phyloP scores from a whole-genome alignment of 1,140 invertebrate species.

The Eumaeus atala region DNA sequence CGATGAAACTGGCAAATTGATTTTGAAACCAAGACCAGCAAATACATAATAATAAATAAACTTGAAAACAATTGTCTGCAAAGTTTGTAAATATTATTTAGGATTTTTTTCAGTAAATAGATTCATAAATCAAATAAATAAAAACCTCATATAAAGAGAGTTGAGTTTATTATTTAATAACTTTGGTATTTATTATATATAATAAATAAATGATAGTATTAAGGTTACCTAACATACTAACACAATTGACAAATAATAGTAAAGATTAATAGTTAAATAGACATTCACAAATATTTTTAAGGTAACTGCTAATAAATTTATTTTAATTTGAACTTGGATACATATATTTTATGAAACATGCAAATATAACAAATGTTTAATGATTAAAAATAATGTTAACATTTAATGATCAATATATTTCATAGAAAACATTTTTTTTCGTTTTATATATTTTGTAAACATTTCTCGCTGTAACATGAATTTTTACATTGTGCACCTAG shows the following conservation, averaged over 20 bases:
- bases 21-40: slow-evolving; percentile 86
- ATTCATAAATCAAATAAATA: slow-evolving; percentile 33
- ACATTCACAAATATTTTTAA: slow-evolving; percentile 16
- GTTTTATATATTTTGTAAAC: too few relatives aligned
- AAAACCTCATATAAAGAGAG: slow-evolving; percentile 54
- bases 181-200: slow-evolving; percentile 72
- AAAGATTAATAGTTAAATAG: slow-evolving; percentile 27
- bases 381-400: too few relatives aligned
- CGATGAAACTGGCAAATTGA: slow-evolving; percentile 95
- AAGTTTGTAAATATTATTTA: slow-evolving; percentile 41
- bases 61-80: background rate
- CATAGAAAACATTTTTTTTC: too few relatives aligned
- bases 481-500: too few relatives aligned
- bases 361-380: too few relatives aligned
- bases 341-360: too few relatives aligned
- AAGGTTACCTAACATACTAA: slow-evolving; percentile 32
- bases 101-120: slow-evolving; percentile 27
- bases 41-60: slow-evolving; percentile 30
- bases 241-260: slow-evolving; percentile 30
- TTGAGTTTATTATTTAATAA: slow-evolving; percentile 68
- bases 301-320: slow-evolving; percentile 29
- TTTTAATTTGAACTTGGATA: slow-evolving; percentile 17
- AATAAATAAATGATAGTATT: slow-evolving; percentile 62
- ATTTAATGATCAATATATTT: too few relatives aligned
- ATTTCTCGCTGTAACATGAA: too few relatives aligned